phyloP scores from a whole-genome alignment of 2,113 vertebrate species.

The Zosterops japonicus region DNA sequence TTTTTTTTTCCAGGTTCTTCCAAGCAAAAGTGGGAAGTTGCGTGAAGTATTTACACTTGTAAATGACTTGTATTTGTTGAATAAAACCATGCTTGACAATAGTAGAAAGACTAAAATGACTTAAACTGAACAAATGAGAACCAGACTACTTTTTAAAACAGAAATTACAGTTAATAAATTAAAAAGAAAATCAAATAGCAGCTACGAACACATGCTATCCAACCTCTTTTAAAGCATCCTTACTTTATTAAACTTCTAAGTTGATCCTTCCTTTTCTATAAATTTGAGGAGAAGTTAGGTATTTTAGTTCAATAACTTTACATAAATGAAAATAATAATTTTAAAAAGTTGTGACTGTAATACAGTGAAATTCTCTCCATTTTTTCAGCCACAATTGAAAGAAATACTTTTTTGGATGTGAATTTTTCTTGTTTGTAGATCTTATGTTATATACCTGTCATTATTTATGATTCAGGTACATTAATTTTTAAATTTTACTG shows the following conservation, averaged over 20 bases:
- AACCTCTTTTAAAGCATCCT: not conserved
- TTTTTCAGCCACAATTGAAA: not conserved
- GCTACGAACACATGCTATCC: not conserved
- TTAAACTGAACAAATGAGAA: not conserved
- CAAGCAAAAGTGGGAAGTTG: not conserved
- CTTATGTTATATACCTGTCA: not conserved
- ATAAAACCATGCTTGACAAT: not conserved
- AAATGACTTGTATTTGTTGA: not conserved
- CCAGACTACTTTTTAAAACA: not conserved
- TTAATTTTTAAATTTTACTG: not conserved
- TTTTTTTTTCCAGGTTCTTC: not conserved
- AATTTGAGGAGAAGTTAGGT: not conserved
- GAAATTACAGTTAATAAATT: not conserved
- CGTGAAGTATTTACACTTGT: not conserved
- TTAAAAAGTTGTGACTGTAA: not conserved
- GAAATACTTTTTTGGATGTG: not conserved
- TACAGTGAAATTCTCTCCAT: not conserved
- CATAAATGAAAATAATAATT: not conserved
- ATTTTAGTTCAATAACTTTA: not conserved
- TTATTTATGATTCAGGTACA: not conserved
- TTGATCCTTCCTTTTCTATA: not conserved
- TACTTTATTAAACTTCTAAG: not conserved
- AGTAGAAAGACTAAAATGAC: not conserved
- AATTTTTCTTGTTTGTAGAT: not conserved
- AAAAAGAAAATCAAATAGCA: not conserved